Evolutionary conservation across 1,140 invertebrate species (phyloP), one percentile per base, ranked within the genome.

Genomic region (Maconellicoccus hirsutus): DNA sequence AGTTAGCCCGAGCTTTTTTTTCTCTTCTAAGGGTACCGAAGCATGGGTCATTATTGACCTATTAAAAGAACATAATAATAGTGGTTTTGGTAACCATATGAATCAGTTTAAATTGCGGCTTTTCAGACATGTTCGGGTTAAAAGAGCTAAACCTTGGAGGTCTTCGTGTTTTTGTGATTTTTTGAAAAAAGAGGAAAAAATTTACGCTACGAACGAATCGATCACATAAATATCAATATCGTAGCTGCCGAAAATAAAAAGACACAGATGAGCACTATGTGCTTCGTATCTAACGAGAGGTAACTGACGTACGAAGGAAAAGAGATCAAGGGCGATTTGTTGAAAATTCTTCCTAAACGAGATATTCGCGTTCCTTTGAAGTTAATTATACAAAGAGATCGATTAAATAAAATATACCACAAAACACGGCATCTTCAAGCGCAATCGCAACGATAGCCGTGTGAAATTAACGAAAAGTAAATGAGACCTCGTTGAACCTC

Each of bases 1-100:
- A 0, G 85, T 87, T 66, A 98, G 96, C 7, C 93, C 93, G 8
- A 98, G 82, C 42, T 83, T 78, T 22, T 78, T 81, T 75, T 94
- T 81, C 72, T 89, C 84, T 21, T 89, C 87, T 72, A 80, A 81
- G 1, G 90, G 88, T 10, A 93, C 84, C 0, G 89, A 91, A 16
- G 89, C 87, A 76, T 93, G 91, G 0, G 90, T 93, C 90, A 93
- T 92, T 0, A 87, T 76, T 16, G 82, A 82, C 76, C 86, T 86
- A 76, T 66, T 66, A 66, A 66, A 66, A 66, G 25, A 66, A 66
- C 21, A 25, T 66, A 66, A 66, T 23, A 66, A 66, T 66, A 25
- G 22, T 66, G 61, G 61, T 23, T 66, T 66, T 66, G 61, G 21
- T 66, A 66, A 66, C 21, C 61, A 23, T 16, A 52, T 14, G n/a